Conservation (phyloP, 2,797 vertebrate genomes). For the Hemitrygon akajei region DNA sequence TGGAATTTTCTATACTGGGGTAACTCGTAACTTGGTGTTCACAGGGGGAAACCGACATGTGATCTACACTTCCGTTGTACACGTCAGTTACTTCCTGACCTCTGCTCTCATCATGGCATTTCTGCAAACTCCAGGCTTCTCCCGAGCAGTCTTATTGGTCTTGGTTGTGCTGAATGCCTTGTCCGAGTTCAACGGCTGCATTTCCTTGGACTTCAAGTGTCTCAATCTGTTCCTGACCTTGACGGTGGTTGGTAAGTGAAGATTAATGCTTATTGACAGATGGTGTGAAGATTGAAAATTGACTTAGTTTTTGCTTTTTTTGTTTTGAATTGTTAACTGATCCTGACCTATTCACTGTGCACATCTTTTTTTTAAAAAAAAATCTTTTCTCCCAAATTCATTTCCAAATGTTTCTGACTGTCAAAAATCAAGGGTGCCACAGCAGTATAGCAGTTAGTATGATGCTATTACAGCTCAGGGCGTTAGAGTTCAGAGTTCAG, state of each 20-base stretch:
- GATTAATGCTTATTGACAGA: no score
- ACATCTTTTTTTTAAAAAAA: no score
- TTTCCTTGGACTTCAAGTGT: conserved; percentile 57
- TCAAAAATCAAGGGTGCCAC: no score
- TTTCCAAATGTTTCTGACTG: background rate
- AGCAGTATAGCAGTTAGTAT: no score
- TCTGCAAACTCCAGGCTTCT: conserved; percentile 55
- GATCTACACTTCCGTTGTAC: conserved; percentile 60
- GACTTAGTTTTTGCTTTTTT: background rate
- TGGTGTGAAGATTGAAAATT: background rate
- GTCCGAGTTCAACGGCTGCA: conserved; percentile 62
- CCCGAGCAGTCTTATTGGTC: conserved; percentile 59
- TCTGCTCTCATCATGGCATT: conserved; percentile 62
- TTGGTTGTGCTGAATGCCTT: conserved; percentile 57
- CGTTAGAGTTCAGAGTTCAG: no score
- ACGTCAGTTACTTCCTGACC: conserved; percentile 60
- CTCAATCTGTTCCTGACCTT: conserved; percentile 56
- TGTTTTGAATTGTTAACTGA: background rate
- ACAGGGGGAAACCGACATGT: conserved; percentile 60
- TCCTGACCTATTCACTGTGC: background rate
- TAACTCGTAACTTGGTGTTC: conserved; percentile 16
- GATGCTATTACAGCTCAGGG: no score
- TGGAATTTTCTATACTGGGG: background rate
- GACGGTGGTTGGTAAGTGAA: conserved; percentile 53
- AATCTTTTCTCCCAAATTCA: background rate